Evolutionary conservation across 2,797 vertebrate species (phyloP), one percentile per base, ranked within the genome.

Genomic region (Sebastes taczanowskii): DNA sequence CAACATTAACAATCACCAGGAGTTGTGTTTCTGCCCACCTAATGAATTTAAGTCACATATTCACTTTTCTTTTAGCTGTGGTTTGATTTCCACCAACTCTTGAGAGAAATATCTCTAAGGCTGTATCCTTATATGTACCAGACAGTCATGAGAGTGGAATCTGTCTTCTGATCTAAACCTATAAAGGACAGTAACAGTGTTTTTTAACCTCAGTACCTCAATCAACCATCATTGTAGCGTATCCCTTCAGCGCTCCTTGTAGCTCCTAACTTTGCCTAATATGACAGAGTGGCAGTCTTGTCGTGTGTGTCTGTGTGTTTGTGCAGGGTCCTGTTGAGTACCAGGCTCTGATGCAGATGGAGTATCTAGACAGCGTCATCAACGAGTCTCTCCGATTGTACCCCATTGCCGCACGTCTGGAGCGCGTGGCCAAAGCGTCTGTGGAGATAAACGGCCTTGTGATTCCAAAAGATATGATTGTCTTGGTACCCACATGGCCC

Each of bases 301-400:
- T 74, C 1, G 18, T 74, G 22, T 63, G 53, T 60, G 22, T 61
- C 11, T 76, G 1, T 85, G 32, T 86, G 23, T 77, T 18, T 55
- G 23, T 60, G 20, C 10, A 97, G 96, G 88, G 86, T 34, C 4
- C 90, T 4, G 70, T 95, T 49, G 90, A 93, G 0, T 96, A 96
- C 70, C 88, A 79, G 0, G 1, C 82, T 0, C 4, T 97, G 86
- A 92, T 85, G 78, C 94, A 96, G 77, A 95, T 97, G 97, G 96
- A 97, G 2, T 96, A 96, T 81, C 89, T 97, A 0, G 94, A 96
- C 6, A 88, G 91, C 49, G 93, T 94, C 25, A 78, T 96, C 84
- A 96, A 89, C 0, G 94, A 97, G 86, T 89, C 92, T 7, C 91
- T 97, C 4, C 55, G 94, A 2, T 32, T 97, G 27, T 96, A 83